Conservation (phyloP, 2,113 vertebrate species). For the Phaethon lepturus region DNA sequence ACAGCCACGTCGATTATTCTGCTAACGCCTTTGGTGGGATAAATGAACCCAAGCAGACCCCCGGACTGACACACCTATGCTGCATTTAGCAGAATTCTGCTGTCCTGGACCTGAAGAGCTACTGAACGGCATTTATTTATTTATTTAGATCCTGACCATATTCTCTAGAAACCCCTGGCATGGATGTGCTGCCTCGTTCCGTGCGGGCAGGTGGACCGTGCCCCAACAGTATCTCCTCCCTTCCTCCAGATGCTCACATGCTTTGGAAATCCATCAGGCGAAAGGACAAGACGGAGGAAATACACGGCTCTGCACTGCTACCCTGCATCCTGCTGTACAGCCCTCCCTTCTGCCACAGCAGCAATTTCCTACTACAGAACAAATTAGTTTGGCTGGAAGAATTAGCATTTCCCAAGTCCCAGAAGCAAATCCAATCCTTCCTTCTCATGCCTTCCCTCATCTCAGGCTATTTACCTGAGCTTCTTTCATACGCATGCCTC, state of each 20-base stretch:
- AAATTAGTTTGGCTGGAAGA: not conserved
- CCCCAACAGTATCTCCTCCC: not conserved
- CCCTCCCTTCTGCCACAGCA: not conserved
- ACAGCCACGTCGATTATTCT: not conserved
- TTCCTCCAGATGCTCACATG: not conserved
- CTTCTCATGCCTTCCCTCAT: not conserved
- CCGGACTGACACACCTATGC: not conserved
- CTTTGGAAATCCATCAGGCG: not conserved
- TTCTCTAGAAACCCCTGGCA: not conserved
- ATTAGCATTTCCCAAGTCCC: not conserved
- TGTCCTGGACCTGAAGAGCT: not conserved
- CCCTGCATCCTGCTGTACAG: not conserved
- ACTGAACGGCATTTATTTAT: not conserved
- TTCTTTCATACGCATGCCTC: not conserved
- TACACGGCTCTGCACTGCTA: not conserved
- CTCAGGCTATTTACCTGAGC: not conserved
- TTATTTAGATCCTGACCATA: not conserved
- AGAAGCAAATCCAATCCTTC: not conserved
- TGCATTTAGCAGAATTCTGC: not conserved
- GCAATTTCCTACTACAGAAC: not conserved
- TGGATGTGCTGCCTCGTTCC: not conserved
- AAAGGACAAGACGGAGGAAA: not conserved
- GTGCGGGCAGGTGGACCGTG: not conserved
- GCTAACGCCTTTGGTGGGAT: not conserved
- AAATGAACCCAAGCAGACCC: not conserved